Base-by-base conservation (phyloP, 2,797 vertebrate species). In the Fistularia tabacaria region DNA sequence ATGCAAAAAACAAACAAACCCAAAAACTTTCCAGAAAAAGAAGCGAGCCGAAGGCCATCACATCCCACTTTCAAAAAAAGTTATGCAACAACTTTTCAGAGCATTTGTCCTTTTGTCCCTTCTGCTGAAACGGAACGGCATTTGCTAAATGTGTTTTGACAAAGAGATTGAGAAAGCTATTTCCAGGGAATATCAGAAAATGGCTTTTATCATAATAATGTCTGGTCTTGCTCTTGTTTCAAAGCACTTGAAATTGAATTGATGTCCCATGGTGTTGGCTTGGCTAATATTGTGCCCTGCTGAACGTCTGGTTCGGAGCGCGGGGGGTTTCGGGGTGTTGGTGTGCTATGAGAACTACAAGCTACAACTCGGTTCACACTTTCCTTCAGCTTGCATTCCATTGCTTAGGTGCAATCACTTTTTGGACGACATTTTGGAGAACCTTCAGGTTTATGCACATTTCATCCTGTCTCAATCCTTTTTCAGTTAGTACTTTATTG, bases 181-280 rank as follows among this genome's bases (percentile, higher is more conserved):
- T 72, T 65, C 48, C 13, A 0, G 48, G 45, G 25, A 56, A 64
- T 49, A 65, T 47, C 45, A 57, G 42, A 59, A 63, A 49, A 66
- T 59, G 53, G 51, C 59, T 63, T 66, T 66, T 54, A 54, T 63
- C 65, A 70, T 74, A 70, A 65, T 48, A 50, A 71, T 59, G 57
- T 62, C 62, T 71, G 65, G 38, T 47, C 37, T 62, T 54, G 54
- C 0, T 8, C 51, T 67, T 14, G 36, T 78, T 57, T 64, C 40
- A 62, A 73, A 70, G 61, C 59, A 59, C 52, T 64, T 69, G 53
- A 68, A 64, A 81, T 65, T 73, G 54, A 69, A 67, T 60, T 69
- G 57, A 66, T 62, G 60, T 75, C 69, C 66, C 68, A 41, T 63
- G 71, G 58, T 60, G 55, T 64, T 73, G 60, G 46, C 56, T 66